Conservation (phyloP, 1,140 invertebrate species). For the Macrobrachium rosenbergii region DNA sequence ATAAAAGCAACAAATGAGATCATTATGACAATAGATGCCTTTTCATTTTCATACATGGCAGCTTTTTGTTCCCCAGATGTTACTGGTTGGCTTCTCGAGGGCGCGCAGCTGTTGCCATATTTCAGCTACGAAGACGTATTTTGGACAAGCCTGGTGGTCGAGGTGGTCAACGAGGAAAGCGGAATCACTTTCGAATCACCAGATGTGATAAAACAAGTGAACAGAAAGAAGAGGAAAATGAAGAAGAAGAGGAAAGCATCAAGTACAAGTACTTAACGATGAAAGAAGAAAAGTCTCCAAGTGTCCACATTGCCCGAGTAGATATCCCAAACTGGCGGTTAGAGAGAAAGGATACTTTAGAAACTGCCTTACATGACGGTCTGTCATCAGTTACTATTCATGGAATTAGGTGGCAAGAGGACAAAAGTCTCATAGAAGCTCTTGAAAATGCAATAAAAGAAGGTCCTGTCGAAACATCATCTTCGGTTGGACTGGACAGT, state of each 20-base stretch:
- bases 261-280: constrained; percentile 27
- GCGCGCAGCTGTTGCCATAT: constrained; percentile 35
- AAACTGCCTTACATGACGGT: not conserved
- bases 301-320: not conserved
- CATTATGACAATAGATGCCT: not conserved
- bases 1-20: too few relatives aligned
- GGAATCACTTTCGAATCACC: not conserved
- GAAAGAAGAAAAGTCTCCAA: not conserved
- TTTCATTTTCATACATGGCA: not conserved
- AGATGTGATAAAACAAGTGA: not conserved
- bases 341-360: not conserved
- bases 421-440: not conserved
- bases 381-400: constrained; percentile 18
- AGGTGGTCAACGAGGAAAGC: constrained; percentile 17
- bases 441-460: too few relatives aligned
- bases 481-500: too few relatives aligned
- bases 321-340: constrained; percentile 31
- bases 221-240: not conserved
- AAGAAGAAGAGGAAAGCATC: constrained; percentile 24
- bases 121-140: constrained; percentile 51
- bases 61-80: constrained; percentile 22
- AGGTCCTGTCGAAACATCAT: too few relatives aligned
- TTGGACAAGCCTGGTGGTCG: constrained; percentile 46
- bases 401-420: constrained; percentile 7
- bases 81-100: constrained; percentile 5